Conservation (phyloP, 2,888 invertebrate genomes). For the Rhodophaea formosa region DNA sequence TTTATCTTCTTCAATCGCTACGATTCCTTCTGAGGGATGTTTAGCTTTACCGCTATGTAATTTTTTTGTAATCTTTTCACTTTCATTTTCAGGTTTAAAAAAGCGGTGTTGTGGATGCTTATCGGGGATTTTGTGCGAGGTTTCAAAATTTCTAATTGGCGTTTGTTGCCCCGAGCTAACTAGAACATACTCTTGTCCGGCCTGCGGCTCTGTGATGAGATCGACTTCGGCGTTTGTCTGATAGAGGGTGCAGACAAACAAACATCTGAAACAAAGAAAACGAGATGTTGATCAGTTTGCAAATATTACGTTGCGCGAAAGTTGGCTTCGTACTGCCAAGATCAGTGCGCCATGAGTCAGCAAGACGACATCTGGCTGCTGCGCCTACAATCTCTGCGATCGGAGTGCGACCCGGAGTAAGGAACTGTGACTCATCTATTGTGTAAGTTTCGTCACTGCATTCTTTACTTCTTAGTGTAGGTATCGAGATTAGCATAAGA, state of each 20-base stretch:
- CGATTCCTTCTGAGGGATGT: conserved; percentile 67
- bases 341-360: conserved; percentile 66
- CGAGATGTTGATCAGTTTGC: conserved; percentile 32
- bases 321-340: conserved; percentile 41
- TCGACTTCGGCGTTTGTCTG: conserved; percentile 76
- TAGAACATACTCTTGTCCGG: conserved; percentile 85
- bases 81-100: conserved; percentile 62
- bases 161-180: conserved; percentile 80
- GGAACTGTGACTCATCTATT: conserved; percentile 61
- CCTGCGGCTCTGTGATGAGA: conserved; percentile 83
- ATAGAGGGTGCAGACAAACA: conserved; percentile 69
- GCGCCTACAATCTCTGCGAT: conserved; percentile 50
- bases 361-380: conserved; percentile 58
- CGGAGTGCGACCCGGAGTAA: conserved; percentile 43
- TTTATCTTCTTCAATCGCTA: conserved; percentile 75
- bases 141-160: conserved; percentile 82
- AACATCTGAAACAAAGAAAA: conserved; percentile 76
- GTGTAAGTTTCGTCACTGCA: conserved; percentile 54
- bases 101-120: conserved; percentile 64
- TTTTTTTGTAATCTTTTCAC: conserved; percentile 71
- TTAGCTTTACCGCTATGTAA: conserved; percentile 60
- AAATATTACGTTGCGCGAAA: conserved; percentile 49
- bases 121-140: conserved; percentile 86
- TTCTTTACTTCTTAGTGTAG: conserved; percentile 40
- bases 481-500: conserved; percentile 37